Evolutionary conservation across 2,797 vertebrate genomes (phyloP).

Genomic region (Rhabdophis nuchalis): DNA sequence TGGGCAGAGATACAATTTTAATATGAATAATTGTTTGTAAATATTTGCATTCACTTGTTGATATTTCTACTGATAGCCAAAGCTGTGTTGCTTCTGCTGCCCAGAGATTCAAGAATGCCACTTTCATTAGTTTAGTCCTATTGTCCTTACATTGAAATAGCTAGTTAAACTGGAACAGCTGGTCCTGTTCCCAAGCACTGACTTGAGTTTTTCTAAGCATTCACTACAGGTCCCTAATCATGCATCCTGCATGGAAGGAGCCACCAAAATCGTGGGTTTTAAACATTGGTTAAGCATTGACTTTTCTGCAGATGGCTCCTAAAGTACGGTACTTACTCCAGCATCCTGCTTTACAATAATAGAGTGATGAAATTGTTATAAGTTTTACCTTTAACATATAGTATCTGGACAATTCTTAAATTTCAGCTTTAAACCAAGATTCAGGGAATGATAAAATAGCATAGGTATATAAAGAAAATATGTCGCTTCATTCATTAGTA

Average conservation of each 20-base stretch:
- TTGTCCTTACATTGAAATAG: background rate
- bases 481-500: background rate
- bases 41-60: background rate
- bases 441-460: background rate
- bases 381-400: background rate
- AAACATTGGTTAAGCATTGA: background rate
- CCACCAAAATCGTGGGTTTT: background rate
- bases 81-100: background rate
- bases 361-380: background rate
- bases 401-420: background rate
- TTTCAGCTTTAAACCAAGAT: background rate
- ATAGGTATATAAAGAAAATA: background rate
- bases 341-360: background rate
- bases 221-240: background rate
- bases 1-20: background rate
- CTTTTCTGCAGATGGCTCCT: background rate
- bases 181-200: background rate
- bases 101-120: background rate
- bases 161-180: background rate
- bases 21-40: background rate
- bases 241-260: background rate
- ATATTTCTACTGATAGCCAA: background rate
- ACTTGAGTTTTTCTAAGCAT: background rate
- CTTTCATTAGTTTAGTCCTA: background rate
- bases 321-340: background rate